Evolutionary conservation across 2,797 vertebrate genomes (phyloP).

Genomic region (Darevskia nairensis): DNA sequence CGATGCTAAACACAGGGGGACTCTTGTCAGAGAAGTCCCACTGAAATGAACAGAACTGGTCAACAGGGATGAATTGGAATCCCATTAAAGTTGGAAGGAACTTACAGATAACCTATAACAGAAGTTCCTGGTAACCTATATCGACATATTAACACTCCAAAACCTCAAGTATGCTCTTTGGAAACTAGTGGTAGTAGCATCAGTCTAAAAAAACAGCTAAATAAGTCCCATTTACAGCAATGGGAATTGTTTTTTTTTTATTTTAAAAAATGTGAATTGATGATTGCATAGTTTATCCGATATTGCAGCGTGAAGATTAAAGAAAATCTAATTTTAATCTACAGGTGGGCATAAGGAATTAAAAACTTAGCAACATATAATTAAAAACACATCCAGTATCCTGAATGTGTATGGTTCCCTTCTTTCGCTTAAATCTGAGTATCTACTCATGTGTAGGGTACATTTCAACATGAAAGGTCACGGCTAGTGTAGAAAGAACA

Average conservation of each 20-base stretch:
- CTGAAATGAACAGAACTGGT: not conserved
- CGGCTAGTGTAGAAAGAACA: not conserved
- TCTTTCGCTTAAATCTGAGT: not conserved
- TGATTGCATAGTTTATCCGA: not conserved
- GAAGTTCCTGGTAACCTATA: not conserved
- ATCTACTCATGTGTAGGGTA: not conserved
- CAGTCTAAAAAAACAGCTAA: not conserved
- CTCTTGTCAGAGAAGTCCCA: not conserved
- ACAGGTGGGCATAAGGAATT: not conserved
- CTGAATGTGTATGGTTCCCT: not conserved
- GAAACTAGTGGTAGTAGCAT: too few relatives aligned
- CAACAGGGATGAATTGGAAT: not conserved
- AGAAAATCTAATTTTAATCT: not conserved
- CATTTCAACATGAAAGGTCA: not conserved
- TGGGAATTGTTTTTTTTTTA: not conserved
- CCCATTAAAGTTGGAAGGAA: not conserved
- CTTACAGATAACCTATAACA: not conserved
- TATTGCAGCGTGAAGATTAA: not conserved
- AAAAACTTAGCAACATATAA: not conserved
- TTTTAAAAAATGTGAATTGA: not conserved
- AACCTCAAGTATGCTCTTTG: not conserved
- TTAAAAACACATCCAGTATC: not conserved
- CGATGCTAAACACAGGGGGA: not conserved
- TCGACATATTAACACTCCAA: not conserved
- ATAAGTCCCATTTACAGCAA: not conserved